Percentiles rank a stretch among this genome's conserved stretches.
These are phyloP conservation scores for Ophiothrix spiculata DNA, from an alignment of 35 echinoderm and acorn worm genomes.

Conservation along the genomic window DNA sequence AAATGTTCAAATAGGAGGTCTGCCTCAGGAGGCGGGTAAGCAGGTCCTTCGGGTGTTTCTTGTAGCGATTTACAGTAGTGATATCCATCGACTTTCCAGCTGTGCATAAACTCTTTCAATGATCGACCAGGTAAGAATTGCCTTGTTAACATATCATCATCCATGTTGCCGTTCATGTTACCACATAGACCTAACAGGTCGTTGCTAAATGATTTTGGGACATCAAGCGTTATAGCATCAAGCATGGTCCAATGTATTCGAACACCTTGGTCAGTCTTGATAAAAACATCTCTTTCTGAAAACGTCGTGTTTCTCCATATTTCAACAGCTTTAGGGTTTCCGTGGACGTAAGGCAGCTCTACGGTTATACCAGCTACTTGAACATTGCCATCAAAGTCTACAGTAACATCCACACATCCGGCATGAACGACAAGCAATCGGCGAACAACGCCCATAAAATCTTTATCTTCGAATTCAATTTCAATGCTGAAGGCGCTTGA, in stretches of 20 bases:
- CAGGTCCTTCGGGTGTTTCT: too few relatives aligned
- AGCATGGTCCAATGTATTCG: constrained; percentile 37
- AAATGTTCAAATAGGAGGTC: neutral
- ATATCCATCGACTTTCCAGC: constrained; percentile 80
- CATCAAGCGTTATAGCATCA: constrained; percentile 19
- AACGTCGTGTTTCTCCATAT: neutral
- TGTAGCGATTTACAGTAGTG: neutral
- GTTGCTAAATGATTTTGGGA: constrained; percentile 7
- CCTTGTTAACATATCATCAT: constrained; percentile 62
- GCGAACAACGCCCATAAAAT: neutral
- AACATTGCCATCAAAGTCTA: constrained; percentile 42
- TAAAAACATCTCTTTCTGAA: neutral
- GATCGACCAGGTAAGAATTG: constrained; percentile 45
- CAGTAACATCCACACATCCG: constrained; percentile 49
- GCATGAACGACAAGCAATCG: constrained; percentile 26
- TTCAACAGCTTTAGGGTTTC: constrained; percentile 26
- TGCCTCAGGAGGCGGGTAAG: too few relatives aligned
- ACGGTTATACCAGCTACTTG: constrained; percentile 43
- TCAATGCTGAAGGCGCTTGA: constrained; percentile 41
- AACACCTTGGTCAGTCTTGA: constrained; percentile 48
- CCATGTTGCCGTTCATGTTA: constrained; percentile 44
- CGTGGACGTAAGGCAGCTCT: constrained; percentile 42
- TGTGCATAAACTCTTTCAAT: constrained; percentile 52
- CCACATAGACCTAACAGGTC: constrained; percentile 55
- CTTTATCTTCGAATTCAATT: constrained; percentile 33